A percentile compares a stretch with the other conserved stretches of the same genome.
Evolutionary conservation across 2,888 invertebrate genomes (phyloP).

Genomic region (Fragum sueziense): DNA sequence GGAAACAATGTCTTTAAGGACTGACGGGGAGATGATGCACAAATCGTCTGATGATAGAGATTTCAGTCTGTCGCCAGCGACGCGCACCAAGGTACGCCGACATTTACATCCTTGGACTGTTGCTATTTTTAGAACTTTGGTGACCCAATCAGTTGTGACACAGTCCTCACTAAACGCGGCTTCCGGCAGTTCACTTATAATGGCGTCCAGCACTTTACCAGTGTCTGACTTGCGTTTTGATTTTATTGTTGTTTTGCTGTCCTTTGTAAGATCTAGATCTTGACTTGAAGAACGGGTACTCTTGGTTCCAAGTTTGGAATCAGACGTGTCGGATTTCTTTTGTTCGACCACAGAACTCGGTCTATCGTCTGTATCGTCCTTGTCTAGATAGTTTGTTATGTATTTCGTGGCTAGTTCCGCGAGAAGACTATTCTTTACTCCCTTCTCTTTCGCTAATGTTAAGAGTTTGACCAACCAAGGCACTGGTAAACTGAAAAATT

Average conservation of each 20-base stretch:
- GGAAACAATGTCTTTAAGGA: slow-evolving; percentile 74
- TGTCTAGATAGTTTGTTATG: slow-evolving; percentile 64
- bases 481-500: slow-evolving; percentile 69
- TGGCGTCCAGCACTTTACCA: slow-evolving; percentile 70
- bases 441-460: slow-evolving; percentile 68
- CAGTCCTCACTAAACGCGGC: slow-evolving; percentile 67
- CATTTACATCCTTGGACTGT: slow-evolving; percentile 69
- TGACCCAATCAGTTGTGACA: slow-evolving; percentile 71
- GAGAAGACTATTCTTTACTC: slow-evolving; percentile 67
- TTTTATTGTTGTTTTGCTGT: slow-evolving; percentile 43
- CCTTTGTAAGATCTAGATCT: slow-evolving; percentile 49
- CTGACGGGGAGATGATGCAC: slow-evolving; percentile 74
- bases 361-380: slow-evolving; percentile 58
- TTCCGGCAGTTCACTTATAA: slow-evolving; percentile 74
- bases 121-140: slow-evolving; percentile 71
- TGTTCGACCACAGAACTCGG: slow-evolving; percentile 25
- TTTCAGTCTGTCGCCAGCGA: slow-evolving; percentile 75
- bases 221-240: slow-evolving; percentile 61
- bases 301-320: slow-evolving; percentile 45
- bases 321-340: slow-evolving; percentile 52
- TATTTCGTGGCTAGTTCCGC: slow-evolving; percentile 70
- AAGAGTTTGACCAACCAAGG: slow-evolving; percentile 75
- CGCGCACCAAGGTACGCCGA: slow-evolving; percentile 70
- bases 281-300: slow-evolving; percentile 24
- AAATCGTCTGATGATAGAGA: slow-evolving; percentile 74